These are phyloP conservation scores for Emmelina monodactyla DNA, from an alignment of 2,888 invertebrate species.

Conservation along the genomic window DNA sequence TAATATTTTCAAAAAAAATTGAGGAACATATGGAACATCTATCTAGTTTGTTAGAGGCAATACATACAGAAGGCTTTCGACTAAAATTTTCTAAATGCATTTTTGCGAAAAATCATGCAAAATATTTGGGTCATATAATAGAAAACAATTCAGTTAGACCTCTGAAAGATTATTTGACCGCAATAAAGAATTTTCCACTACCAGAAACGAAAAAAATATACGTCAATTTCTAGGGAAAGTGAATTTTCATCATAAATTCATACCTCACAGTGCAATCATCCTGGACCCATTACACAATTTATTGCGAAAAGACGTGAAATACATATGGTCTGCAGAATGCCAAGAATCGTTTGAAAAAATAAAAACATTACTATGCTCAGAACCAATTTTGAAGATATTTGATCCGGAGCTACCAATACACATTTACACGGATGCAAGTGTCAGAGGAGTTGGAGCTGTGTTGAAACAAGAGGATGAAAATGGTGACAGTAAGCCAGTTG, in stretches of 20 bases:
- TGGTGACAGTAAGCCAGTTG: constrained; percentile 14
- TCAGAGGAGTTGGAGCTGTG: constrained; percentile 18
- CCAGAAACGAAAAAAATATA: constrained; percentile 14
- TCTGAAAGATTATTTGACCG: too few species aligned
- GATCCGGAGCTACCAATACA: constrained; percentile 17
- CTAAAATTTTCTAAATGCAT: too few species aligned
- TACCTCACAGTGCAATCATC: constrained; percentile 16
- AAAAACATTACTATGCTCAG: constrained; percentile 15
- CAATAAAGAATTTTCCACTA: constrained; percentile 13
- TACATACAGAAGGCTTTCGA: too few species aligned
- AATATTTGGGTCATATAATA: too few species aligned
- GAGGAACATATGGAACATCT: too few species aligned
- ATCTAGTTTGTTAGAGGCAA: too few species aligned
- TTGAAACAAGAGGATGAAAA: constrained; percentile 16
- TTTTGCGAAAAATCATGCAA: too few species aligned
- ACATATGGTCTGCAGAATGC: constrained; percentile 16
- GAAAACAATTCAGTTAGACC: too few species aligned
- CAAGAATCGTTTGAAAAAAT: constrained; percentile 14
- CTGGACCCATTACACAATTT: constrained; percentile 20
- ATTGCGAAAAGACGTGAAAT: constrained; percentile 16
- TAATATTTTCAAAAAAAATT: too few species aligned
- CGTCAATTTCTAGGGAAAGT: constrained; percentile 19
- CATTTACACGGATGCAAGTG: constrained; percentile 18
- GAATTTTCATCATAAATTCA: too few species aligned
- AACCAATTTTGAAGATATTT: constrained; percentile 16